These are phyloP conservation scores for Campopleginae sp. DNA, from an alignment of 2,888 invertebrate genomes.

Conservation along the genomic window DNA sequence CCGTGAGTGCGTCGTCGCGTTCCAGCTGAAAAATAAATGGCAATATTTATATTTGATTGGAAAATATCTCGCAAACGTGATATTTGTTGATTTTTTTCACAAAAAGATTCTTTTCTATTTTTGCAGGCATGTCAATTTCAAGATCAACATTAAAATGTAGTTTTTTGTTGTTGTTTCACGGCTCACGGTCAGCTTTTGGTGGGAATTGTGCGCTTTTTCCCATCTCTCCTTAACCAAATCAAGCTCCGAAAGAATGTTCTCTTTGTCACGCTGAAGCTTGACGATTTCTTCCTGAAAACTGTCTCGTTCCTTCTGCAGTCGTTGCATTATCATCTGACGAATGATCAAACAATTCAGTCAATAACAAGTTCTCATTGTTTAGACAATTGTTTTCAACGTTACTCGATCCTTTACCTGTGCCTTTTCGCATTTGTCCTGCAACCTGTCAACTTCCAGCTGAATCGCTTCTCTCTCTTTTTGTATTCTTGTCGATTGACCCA, in stretches of 20 bases:
- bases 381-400: not conserved
- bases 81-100: not conserved
- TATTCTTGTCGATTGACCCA: conserved; percentile 93
- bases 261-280: conserved; percentile 93
- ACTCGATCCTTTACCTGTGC: conserved; percentile 88
- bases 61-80: not conserved
- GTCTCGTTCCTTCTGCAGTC: conserved; percentile 96
- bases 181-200: conserved; percentile 92
- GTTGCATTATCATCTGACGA: conserved; percentile 88
- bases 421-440: conserved; percentile 95
- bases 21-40: conserved; percentile 87
- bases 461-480: conserved; percentile 96
- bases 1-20: conserved; percentile 93
- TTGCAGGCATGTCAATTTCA: not conserved
- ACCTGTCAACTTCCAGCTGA: conserved; percentile 93
- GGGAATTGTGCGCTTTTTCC: conserved; percentile 93
- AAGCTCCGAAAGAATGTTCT: conserved; percentile 93
- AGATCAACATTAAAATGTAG: not conserved
- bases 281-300: conserved; percentile 91
- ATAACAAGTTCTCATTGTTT: not conserved
- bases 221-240: conserved; percentile 94
- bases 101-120: not conserved
- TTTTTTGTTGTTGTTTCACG: not conserved
- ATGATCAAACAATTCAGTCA: conserved; percentile 15
- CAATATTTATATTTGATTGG: not conserved